phyloP scores from a whole-genome alignment of 37 sponge, comb jelly and placozoan genomes.

The Corticium candelabrum region DNA sequence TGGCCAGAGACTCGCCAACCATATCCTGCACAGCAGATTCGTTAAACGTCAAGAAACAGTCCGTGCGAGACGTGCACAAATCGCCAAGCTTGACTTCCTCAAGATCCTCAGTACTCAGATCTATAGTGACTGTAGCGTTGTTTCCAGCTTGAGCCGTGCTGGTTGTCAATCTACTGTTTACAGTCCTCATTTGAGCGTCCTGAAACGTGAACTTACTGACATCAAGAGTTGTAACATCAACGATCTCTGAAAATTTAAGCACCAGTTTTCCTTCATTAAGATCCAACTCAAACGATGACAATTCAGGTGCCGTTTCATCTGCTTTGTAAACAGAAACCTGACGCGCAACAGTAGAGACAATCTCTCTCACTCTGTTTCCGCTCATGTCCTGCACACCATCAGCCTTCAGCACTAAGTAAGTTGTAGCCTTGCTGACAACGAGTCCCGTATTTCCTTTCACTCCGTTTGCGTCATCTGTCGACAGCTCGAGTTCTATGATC shows the following conservation, averaged over 20 bases:
- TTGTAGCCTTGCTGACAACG: constrained; percentile 32
- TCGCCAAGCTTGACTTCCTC: constrained; percentile 7
- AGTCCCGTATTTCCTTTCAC: constrained; percentile 53
- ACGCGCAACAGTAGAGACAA: constrained; percentile 23
- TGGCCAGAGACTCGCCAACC: not conserved
- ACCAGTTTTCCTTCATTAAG: constrained; percentile 47
- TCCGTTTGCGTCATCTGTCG: constrained; percentile 50
- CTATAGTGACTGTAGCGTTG: constrained; percentile 39
- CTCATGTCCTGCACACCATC: constrained; percentile 37
- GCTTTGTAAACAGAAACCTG: constrained; percentile 9
- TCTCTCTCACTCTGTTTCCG: constrained; percentile 28
- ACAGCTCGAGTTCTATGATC: constrained; percentile 27
- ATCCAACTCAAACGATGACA: constrained; percentile 54
- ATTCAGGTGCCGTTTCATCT: constrained; percentile 47
- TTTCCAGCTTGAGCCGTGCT: not conserved
- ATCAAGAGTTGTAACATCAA: constrained; percentile 42
- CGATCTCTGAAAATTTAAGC: constrained; percentile 67
- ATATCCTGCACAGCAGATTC: not conserved
- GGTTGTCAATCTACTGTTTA: too few relatives aligned
- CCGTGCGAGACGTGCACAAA: too few relatives aligned
- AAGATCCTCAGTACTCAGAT: constrained; percentile 47
- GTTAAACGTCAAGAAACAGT: not conserved
- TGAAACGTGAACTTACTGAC: constrained; percentile 28
- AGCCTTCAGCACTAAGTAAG: constrained; percentile 19
- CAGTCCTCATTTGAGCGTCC: not conserved